These are phyloP conservation scores for Lipotes vexillifer DNA, from an alignment of 2,113 vertebrate species.

Conservation along the genomic window DNA sequence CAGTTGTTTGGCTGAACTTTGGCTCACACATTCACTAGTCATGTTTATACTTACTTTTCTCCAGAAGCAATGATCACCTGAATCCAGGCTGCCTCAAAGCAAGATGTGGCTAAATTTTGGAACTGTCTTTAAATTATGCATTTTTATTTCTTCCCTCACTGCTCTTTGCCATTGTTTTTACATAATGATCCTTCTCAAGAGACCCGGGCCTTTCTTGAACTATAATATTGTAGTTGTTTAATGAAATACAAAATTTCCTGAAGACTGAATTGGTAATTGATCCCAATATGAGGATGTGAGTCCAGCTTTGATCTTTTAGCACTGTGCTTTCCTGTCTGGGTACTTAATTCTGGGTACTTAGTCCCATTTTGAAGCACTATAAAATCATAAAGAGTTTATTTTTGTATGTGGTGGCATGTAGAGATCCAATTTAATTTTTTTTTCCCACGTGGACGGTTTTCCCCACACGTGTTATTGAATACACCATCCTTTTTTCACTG, in stretches of 20 bases:
- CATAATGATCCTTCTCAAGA: background rate
- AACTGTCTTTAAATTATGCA: background rate
- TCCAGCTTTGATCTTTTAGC: background rate
- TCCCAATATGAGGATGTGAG: background rate
- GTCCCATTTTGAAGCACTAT: background rate
- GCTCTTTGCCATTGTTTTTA: background rate
- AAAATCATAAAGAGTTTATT: background rate
- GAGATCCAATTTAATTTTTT: background rate
- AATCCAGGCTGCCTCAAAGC: background rate
- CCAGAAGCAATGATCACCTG: background rate
- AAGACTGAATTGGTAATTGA: background rate
- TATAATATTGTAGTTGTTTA: background rate
- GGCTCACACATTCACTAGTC: background rate
- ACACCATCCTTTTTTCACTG: background rate
- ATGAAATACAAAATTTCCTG: background rate
- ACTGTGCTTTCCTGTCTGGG: background rate
- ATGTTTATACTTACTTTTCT: background rate
- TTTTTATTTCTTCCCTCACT: background rate
- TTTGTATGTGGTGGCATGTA: background rate
- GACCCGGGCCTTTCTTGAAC: background rate
- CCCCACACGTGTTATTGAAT: background rate
- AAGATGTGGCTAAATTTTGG: background rate
- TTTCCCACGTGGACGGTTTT: background rate
- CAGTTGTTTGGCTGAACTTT: background rate
- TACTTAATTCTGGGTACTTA: background rate